Conservation (phyloP, 2,113 vertebrate species). For the Percopsis transmontana region DNA sequence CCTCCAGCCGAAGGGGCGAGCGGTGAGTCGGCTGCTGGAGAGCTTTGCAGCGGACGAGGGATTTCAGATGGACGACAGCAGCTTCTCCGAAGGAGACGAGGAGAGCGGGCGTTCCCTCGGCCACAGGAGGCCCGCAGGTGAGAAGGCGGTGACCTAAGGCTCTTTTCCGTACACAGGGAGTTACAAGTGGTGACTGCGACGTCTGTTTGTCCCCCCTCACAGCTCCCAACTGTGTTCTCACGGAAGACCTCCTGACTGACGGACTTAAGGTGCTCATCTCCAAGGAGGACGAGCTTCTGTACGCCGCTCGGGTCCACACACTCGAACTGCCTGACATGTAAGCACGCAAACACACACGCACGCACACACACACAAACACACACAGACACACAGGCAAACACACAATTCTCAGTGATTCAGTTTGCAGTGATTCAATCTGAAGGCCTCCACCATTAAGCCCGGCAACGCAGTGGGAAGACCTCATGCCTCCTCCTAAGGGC, state of each 20-base stretch:
- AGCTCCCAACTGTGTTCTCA: slow-evolving; percentile 84
- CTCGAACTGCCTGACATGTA: slow-evolving; percentile 91
- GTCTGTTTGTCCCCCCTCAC: slow-evolving; percentile 10
- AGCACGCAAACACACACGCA: slow-evolving; percentile 44
- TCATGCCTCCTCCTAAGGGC: background rate
- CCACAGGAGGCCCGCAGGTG: slow-evolving; percentile 63
- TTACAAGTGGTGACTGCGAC: slow-evolving; percentile 4
- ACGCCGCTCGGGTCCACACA: slow-evolving; percentile 87
- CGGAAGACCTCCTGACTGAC: slow-evolving; percentile 87
- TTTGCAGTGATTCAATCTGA: background rate
- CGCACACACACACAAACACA: background rate
- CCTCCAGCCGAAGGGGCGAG: slow-evolving; percentile 83
- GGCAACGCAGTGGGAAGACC: no score
- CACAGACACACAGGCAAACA: background rate
- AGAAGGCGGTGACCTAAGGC: background rate
- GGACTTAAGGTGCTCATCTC: slow-evolving; percentile 91
- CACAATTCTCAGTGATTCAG: background rate
- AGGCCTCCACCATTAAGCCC: background rate
- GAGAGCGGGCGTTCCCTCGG: slow-evolving; percentile 45
- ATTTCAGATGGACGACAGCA: slow-evolving; percentile 90
- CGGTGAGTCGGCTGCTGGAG: slow-evolving; percentile 90
- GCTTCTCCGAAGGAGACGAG: slow-evolving; percentile 90
- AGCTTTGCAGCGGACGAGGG: slow-evolving; percentile 90
- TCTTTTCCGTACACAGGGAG: background rate
- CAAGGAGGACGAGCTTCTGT: slow-evolving; percentile 93